Conservation (phyloP, 1,140 invertebrate genomes). For the Aphelenchoides avenae region DNA sequence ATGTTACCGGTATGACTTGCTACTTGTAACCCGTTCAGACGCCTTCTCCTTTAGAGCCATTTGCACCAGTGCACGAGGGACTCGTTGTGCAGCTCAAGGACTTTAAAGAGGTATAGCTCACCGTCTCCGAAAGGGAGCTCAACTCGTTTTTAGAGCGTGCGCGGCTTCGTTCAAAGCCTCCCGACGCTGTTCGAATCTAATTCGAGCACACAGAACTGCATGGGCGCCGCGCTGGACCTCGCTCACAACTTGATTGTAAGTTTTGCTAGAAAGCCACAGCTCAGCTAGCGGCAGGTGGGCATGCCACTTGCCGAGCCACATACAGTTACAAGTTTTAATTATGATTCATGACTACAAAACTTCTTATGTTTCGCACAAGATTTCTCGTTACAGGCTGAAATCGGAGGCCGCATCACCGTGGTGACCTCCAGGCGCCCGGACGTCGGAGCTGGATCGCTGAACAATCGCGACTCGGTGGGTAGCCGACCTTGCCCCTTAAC, state of each 20-base stretch:
- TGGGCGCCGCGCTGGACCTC: slow-evolving; percentile 86
- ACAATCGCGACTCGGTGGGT: no score
- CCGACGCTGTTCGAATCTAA: slow-evolving; percentile 72
- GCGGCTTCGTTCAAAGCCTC: slow-evolving; percentile 74
- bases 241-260: slow-evolving; percentile 83
- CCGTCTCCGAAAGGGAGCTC: neutral
- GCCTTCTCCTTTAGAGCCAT: slow-evolving; percentile 61
- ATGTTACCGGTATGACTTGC: slow-evolving; percentile 75
- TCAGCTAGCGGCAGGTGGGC: no score
- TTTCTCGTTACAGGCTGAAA: slow-evolving; percentile 68
- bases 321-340: no score
- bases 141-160: slow-evolving; percentile 64
- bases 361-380: no score
- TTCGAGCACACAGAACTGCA: slow-evolving; percentile 73
- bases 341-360: neutral
- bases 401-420: slow-evolving; percentile 87
- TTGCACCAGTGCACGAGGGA: slow-evolving; percentile 71
- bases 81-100: slow-evolving; percentile 86
- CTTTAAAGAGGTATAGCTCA: slow-evolving; percentile 66
- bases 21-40: slow-evolving; percentile 3
- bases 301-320: no score
- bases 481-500: no score
- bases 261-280: no score
- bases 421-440: slow-evolving; percentile 87
- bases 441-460: slow-evolving; percentile 79